These are phyloP conservation scores for Heteromormyrus szaboi DNA, from an alignment of 2,797 vertebrate species.

Conservation along the genomic window DNA sequence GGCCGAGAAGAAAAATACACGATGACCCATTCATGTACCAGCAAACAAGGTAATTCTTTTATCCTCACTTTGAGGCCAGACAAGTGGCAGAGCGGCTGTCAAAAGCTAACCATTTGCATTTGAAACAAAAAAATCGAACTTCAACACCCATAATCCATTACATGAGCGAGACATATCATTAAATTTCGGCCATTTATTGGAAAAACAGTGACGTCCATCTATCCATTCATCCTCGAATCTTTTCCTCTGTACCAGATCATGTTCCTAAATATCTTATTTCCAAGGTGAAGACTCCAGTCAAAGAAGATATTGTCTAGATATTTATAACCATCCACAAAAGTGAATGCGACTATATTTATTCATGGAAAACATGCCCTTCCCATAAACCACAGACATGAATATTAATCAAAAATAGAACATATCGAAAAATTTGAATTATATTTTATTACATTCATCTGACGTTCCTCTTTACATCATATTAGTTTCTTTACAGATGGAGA, in stretches of 20 bases:
- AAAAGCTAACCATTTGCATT: slow-evolving; percentile 13
- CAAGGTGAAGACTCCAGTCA: neutral
- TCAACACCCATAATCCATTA: slow-evolving; percentile 16
- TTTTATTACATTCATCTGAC: neutral
- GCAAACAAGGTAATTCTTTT: neutral
- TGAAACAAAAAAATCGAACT: neutral
- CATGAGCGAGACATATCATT: neutral
- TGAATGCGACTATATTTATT: neutral
- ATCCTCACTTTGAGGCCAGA: neutral
- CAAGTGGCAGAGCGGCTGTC: neutral
- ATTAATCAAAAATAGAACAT: neutral
- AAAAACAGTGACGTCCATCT: neutral
- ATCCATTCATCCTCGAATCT: neutral
- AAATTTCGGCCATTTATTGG: neutral
- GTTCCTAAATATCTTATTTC: neutral
- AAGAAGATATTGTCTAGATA: slow-evolving; percentile 3
- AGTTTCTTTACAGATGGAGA: neutral
- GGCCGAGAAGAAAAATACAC: neutral
- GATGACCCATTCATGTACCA: neutral
- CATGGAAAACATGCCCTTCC: neutral
- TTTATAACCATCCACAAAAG: neutral
- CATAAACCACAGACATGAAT: neutral
- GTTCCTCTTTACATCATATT: neutral
- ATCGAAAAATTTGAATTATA: neutral
- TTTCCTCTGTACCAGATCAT: neutral